Conservation (phyloP, 2,797 vertebrate species). For the Alfaro cultratus region DNA sequence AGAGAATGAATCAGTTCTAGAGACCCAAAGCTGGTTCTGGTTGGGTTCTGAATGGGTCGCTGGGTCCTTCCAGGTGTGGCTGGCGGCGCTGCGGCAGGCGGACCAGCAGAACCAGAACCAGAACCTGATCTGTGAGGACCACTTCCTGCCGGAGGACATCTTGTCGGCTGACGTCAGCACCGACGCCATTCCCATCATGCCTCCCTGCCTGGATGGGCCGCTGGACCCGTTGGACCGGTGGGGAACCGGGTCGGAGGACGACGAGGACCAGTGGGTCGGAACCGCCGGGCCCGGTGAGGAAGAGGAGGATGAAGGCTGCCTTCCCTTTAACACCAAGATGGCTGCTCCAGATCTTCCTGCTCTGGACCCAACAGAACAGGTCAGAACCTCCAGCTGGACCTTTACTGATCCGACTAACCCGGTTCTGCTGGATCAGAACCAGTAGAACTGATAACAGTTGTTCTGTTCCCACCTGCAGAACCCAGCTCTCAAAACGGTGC, state of each 20-base stretch:
- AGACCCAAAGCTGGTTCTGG: slow-evolving; percentile 33
- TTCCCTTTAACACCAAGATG: not conserved
- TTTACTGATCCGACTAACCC: not conserved
- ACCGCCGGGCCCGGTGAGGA: not conserved
- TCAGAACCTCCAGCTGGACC: slow-evolving; percentile 9
- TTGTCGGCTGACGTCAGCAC: slow-evolving; percentile 18
- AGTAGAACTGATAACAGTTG: not conserved
- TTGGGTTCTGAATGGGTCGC: not conserved
- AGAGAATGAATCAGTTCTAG: no score
- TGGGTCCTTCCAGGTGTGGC: slow-evolving; percentile 57
- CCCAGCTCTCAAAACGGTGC: fast-evolving
- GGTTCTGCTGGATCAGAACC: not conserved
- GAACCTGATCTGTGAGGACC: slow-evolving; percentile 63
- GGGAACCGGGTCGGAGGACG: slow-evolving; percentile 34
- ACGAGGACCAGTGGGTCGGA: slow-evolving; percentile 40
- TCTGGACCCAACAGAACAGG: slow-evolving; percentile 16
- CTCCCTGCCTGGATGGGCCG: slow-evolving; percentile 53
- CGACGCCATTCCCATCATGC: slow-evolving; percentile 71
- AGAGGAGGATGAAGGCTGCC: slow-evolving; percentile 4
- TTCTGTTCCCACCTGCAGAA: slow-evolving; percentile 8
- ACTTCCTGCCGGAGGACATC: slow-evolving; percentile 70
- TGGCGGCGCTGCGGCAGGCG: slow-evolving; percentile 63
- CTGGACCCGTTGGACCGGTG: slow-evolving; percentile 39
- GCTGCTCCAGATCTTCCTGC: not conserved
- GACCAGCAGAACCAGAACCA: slow-evolving; percentile 33